phyloP scores from a whole-genome alignment of 2,797 vertebrate species.

The Benthosema pterotum region DNA sequence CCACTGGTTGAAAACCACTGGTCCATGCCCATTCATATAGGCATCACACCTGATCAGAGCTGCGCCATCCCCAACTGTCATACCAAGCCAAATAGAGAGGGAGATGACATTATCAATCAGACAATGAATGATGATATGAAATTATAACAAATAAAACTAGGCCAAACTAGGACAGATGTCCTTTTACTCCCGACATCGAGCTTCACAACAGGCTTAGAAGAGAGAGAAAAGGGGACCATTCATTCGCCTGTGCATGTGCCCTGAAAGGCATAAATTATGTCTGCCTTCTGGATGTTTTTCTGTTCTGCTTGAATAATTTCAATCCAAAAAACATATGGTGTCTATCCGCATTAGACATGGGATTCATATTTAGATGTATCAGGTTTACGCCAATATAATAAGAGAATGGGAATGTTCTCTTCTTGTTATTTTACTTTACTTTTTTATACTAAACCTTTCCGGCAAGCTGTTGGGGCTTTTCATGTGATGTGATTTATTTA shows the following conservation, averaged over 20 bases:
- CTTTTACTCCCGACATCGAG: slow-evolving; percentile 17
- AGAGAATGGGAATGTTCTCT: slow-evolving; percentile 54
- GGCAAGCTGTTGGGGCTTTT: slow-evolving; percentile 33
- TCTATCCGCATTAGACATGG: slow-evolving; percentile 67
- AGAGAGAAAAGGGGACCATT: slow-evolving; percentile 47
- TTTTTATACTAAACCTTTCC: slow-evolving; percentile 37
- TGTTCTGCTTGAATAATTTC: slow-evolving; percentile 62
- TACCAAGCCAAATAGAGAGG: slow-evolving; percentile 13
- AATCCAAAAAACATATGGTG: slow-evolving; percentile 80
- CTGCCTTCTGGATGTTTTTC: slow-evolving; percentile 66
- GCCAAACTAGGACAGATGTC: no score
- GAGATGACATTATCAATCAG: slow-evolving; percentile 9
- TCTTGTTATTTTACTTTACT: slow-evolving; percentile 27
- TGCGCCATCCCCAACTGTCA: background rate
- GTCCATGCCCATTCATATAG: background rate
- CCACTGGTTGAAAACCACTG: no score
- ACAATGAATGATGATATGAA: slow-evolving; percentile 29
- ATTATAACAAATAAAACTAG: slow-evolving; percentile 40
- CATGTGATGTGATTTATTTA: slow-evolving; percentile 8
- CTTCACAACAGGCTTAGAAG: slow-evolving; percentile 16
- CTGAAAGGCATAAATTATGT: slow-evolving; percentile 72
- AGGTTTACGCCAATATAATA: slow-evolving; percentile 67
- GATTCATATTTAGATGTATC: slow-evolving; percentile 77
- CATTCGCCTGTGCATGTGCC: slow-evolving; percentile 39
- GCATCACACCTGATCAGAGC: slow-evolving; percentile 5